A percentile compares a stretch with the other conserved stretches of the same genome.
These are phyloP conservation scores for Pelagia noctiluca DNA, from an alignment of 30 jellyfish, hydroid and myxozoan genomes.

Conservation along the genomic window DNA sequence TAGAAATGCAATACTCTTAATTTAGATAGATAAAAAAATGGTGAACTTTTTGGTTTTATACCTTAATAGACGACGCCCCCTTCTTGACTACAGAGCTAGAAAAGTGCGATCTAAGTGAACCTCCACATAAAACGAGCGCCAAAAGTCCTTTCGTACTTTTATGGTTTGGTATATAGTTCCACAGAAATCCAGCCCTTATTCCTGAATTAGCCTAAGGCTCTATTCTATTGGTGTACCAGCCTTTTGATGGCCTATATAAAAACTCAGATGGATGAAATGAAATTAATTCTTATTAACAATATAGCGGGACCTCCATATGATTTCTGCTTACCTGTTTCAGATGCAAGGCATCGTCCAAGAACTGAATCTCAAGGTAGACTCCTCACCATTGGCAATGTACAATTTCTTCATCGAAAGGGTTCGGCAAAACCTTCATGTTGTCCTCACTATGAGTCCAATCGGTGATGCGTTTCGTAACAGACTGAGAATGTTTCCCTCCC, in stretches of 20 bases:
- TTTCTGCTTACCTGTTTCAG: conserved; percentile 14
- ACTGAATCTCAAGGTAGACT: conserved; percentile 61
- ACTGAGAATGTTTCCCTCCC: conserved; percentile 69
- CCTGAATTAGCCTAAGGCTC: no score
- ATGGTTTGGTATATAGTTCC: no score
- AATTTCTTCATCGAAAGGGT: conserved; percentile 70
- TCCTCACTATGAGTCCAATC: conserved; percentile 67
- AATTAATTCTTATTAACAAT: no score
- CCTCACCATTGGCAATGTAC: conserved; percentile 75
- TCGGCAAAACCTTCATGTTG: conserved; percentile 72
- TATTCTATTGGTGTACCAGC: no score
- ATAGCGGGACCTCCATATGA: no score
- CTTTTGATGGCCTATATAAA: no score
- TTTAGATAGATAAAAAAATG: neutral
- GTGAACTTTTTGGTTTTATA: neutral
- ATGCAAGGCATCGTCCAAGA: conserved; percentile 72
- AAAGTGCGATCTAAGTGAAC: no score
- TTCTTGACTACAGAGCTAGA: no score
- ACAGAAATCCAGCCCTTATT: no score
- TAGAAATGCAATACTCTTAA: neutral
- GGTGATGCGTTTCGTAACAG: conserved; percentile 72
- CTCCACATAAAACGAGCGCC: no score
- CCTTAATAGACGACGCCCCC: neutral
- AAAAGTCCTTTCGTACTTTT: no score
- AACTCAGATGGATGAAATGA: no score